A percentile compares a stretch with the other conserved stretches of the same genome.
phyloP scores from a whole-genome alignment of 2,113 vertebrate species.

The Calidris pygmaea region DNA sequence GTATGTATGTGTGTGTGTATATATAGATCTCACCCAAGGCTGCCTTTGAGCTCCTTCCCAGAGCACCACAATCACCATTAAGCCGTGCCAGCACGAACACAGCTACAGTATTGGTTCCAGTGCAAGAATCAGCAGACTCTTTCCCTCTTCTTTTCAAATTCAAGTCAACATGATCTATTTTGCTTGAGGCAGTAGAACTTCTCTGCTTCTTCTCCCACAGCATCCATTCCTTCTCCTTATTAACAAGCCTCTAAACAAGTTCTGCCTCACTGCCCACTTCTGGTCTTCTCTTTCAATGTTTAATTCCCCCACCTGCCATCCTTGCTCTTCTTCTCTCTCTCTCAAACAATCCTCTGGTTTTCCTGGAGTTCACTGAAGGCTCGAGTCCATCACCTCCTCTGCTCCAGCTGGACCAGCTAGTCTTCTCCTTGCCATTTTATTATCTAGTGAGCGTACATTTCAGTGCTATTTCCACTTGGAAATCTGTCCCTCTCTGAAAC shows the following conservation, averaged over 20 bases:
- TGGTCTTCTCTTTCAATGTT: background rate
- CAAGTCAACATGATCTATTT: background rate
- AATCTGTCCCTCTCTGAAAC: background rate
- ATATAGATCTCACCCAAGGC: background rate
- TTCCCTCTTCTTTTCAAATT: background rate
- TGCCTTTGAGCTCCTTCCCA: background rate
- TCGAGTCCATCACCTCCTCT: background rate
- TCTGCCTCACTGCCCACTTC: background rate
- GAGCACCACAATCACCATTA: background rate
- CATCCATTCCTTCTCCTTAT: background rate
- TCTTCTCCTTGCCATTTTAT: background rate
- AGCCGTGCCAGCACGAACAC: background rate
- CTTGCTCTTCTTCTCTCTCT: background rate
- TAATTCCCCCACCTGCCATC: background rate
- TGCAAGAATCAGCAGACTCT: background rate
- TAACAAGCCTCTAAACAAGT: background rate
- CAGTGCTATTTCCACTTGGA: background rate
- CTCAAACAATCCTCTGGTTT: background rate
- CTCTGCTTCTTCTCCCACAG: background rate
- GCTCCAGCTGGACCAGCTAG: background rate
- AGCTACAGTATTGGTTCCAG: background rate
- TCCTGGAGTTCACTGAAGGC: background rate
- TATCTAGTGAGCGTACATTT: fast-evolving
- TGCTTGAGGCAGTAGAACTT: background rate
- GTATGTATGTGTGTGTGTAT: no score